phyloP scores from a whole-genome alignment of 1,140 invertebrate genomes.

The Drosophila ananassae region DNA sequence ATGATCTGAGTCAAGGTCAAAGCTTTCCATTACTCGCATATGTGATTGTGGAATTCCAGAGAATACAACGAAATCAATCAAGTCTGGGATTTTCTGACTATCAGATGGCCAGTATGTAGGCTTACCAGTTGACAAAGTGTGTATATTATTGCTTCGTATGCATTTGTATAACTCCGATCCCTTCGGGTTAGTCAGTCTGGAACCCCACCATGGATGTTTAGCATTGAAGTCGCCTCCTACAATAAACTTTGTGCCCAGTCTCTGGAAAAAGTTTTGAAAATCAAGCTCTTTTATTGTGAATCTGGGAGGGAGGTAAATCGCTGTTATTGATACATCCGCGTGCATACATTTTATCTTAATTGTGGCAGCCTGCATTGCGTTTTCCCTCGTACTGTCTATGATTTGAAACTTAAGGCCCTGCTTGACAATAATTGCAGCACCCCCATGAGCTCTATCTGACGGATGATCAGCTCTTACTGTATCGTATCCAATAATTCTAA shows the following conservation, averaged over 20 bases:
- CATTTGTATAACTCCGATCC: not conserved
- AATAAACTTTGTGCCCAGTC: too few species aligned
- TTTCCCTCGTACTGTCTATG: conserved; percentile 11
- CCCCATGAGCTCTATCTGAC: conserved; percentile 31
- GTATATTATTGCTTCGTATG: not conserved
- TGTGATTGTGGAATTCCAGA: conserved; percentile 51
- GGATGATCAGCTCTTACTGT: conserved; percentile 20
- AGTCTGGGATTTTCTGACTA: conserved; percentile 72
- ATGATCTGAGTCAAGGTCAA: conserved; percentile 38
- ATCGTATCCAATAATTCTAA: conserved; percentile 25
- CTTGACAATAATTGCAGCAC: conserved; percentile 30
- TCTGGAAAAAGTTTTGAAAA: too few species aligned
- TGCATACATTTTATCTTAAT: conserved; percentile 2
- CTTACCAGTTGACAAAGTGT: conserved; percentile 17
- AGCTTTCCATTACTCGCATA: conserved; percentile 12
- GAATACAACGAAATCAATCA: conserved; percentile 78
- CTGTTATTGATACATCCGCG: too few species aligned
- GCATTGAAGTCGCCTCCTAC: too few species aligned
- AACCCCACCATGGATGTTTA: too few species aligned
- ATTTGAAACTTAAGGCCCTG: conserved; percentile 11
- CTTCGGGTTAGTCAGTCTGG: not conserved
- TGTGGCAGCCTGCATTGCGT: not conserved
- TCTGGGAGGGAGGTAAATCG: too few species aligned
- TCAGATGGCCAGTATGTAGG: conserved; percentile 84
- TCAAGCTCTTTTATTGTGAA: too few species aligned